phyloP scores from a whole-genome alignment of 2,113 vertebrate species.

The Zosterops lateralis region DNA sequence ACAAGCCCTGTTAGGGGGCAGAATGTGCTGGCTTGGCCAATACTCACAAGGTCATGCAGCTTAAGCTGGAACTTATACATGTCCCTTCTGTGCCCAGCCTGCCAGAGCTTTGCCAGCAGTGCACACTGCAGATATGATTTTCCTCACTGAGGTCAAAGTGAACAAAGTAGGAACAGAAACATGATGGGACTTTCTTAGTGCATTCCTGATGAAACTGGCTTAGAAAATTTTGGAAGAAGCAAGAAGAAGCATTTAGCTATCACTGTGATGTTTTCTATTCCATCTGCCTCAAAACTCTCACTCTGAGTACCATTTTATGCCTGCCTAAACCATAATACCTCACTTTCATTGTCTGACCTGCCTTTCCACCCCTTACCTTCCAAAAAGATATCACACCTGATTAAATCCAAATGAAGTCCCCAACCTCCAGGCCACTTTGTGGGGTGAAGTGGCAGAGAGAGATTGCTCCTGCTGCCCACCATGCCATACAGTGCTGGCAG shows the following conservation, averaged over 20 bases:
- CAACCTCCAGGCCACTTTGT: fast-evolving
- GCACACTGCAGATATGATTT: neutral
- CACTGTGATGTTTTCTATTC: neutral
- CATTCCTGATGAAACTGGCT: neutral
- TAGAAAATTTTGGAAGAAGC: neutral
- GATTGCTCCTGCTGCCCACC: neutral
- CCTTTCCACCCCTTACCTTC: neutral
- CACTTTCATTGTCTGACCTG: neutral
- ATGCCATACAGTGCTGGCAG: fast-evolving
- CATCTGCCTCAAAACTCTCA: neutral
- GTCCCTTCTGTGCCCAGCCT: neutral
- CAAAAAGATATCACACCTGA: neutral
- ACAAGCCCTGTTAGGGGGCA: neutral
- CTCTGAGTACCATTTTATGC: neutral
- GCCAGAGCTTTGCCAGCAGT: neutral
- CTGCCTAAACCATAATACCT: neutral
- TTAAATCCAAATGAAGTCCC: neutral
- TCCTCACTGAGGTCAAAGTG: neutral
- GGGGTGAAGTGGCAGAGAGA: neutral
- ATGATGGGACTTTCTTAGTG: neutral
- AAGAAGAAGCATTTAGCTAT: neutral
- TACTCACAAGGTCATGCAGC: neutral
- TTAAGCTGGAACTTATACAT: neutral
- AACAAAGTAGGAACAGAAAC: neutral
- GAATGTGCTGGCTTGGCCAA: neutral